Evolutionary conservation across 2,888 invertebrate species (phyloP).

Genomic region (Cyclophora punctaria): DNA sequence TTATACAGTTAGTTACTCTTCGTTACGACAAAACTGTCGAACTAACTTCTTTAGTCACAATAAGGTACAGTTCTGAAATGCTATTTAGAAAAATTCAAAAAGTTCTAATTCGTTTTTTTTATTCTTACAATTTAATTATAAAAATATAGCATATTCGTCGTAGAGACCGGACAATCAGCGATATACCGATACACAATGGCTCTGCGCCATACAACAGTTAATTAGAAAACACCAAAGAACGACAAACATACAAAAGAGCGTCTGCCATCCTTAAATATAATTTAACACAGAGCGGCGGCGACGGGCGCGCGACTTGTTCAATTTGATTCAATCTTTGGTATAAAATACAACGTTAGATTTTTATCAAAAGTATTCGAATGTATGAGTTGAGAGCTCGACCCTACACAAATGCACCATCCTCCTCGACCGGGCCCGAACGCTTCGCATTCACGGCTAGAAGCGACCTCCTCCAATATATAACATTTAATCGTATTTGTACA

Average conservation of each 20-base stretch:
- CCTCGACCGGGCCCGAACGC: background rate
- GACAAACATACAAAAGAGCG: no score
- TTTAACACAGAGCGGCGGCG: background rate
- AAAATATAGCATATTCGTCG: slow-evolving; percentile 16
- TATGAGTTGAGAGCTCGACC: slow-evolving; percentile 8
- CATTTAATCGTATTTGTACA: slow-evolving; percentile 48
- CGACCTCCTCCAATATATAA: slow-evolving; percentile 23
- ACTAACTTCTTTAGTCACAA: slow-evolving; percentile 5
- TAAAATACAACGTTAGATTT: slow-evolving; percentile 27
- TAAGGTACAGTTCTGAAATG: slow-evolving; percentile 18
- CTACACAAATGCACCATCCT: no score
- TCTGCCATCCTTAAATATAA: no score
- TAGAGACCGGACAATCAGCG: background rate
- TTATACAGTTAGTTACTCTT: background rate
- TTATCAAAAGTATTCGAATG: slow-evolving; percentile 19
- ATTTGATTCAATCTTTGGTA: slow-evolving; percentile 44
- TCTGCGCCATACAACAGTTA: slow-evolving; percentile 7
- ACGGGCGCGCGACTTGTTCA: background rate
- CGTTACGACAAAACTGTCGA: slow-evolving; percentile 6
- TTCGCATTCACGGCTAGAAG: slow-evolving; percentile 27
- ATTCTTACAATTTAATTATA: slow-evolving; percentile 17
- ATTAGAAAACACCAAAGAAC: background rate
- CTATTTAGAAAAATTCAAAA: slow-evolving; percentile 18
- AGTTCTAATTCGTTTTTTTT: slow-evolving; percentile 17
- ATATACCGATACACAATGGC: slow-evolving; percentile 6